phyloP scores from a whole-genome alignment of 2,888 invertebrate species.

The Branchipolynoe longqiensis region DNA sequence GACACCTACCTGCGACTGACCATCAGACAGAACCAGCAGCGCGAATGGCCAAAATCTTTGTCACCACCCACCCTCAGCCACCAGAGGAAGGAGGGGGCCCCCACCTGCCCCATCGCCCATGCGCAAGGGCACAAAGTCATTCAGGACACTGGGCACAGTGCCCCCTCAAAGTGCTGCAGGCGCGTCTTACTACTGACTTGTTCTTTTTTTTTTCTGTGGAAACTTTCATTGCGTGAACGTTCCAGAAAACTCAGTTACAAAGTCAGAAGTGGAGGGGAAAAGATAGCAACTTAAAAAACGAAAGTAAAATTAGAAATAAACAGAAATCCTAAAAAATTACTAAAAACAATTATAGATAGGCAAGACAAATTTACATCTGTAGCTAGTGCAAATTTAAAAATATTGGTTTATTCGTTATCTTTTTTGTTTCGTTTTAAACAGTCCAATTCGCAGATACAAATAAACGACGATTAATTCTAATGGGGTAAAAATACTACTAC shows the following conservation, averaged over 20 bases:
- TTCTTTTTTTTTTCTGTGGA: too few relatives aligned
- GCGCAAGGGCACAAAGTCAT: too few relatives aligned
- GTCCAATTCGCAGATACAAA: too few relatives aligned
- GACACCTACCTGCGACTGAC: conserved; percentile 31
- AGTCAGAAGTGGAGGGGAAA: neutral
- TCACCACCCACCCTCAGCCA: too few relatives aligned
- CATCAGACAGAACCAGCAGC: conserved; percentile 25
- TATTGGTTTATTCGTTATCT: too few relatives aligned
- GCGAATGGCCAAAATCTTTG: conserved; percentile 49
- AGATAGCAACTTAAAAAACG: conserved; percentile 29
- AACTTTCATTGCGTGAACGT: neutral
- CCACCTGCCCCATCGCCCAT: neutral
- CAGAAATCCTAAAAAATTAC: neutral
- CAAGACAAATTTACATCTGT: neutral
- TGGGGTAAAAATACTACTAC: conserved; percentile 10
- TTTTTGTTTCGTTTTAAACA: too few relatives aligned
- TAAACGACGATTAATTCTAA: conserved; percentile 2
- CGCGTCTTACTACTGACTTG: neutral
- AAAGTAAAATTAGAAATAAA: too few relatives aligned
- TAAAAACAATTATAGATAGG: neutral
- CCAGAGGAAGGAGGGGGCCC: too few relatives aligned
- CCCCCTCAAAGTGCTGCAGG: neutral
- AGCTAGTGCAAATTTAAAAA: neutral
- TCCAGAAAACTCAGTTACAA: conserved; percentile 16
- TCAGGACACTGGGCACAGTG: too few relatives aligned